phyloP scores from a whole-genome alignment of 2,888 invertebrate species.

The Phyto melanocephala region DNA sequence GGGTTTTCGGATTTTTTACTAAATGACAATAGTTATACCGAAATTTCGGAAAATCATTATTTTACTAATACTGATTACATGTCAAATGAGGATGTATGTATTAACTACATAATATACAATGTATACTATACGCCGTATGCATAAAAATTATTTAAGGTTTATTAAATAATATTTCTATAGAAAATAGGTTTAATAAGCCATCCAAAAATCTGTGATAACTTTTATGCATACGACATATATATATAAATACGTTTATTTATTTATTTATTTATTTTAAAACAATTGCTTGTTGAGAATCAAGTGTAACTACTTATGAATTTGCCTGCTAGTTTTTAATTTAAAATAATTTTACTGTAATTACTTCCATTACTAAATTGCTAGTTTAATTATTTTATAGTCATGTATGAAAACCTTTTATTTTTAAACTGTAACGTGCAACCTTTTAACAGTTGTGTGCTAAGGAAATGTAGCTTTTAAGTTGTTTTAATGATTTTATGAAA shows the following conservation, averaged over 20 bases:
- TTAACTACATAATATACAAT: too few species aligned
- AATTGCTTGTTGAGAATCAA: not conserved
- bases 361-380: not conserved
- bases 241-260: too few species aligned
- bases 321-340: not conserved
- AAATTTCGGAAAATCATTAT: constrained; percentile 25
- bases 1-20: constrained; percentile 27
- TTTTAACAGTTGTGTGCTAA: not conserved
- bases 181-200: too few species aligned
- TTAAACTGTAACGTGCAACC: not conserved
- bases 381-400: constrained; percentile 7
- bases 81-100: constrained; percentile 33
- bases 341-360: not conserved
- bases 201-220: too few species aligned
- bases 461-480: too few species aligned
- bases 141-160: too few species aligned
- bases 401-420: not conserved
- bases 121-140: too few species aligned
- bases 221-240: too few species aligned
- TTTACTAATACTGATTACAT: not conserved
- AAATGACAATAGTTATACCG: constrained; percentile 28
- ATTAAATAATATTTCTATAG: too few species aligned
- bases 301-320: not conserved
- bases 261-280: not conserved
- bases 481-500: too few species aligned